A percentile compares a stretch with the other conserved stretches of the same genome.
These are phyloP conservation scores for Cynoglossus semilaevis DNA, from an alignment of 2,113 vertebrate genomes.

Conservation along the genomic window DNA sequence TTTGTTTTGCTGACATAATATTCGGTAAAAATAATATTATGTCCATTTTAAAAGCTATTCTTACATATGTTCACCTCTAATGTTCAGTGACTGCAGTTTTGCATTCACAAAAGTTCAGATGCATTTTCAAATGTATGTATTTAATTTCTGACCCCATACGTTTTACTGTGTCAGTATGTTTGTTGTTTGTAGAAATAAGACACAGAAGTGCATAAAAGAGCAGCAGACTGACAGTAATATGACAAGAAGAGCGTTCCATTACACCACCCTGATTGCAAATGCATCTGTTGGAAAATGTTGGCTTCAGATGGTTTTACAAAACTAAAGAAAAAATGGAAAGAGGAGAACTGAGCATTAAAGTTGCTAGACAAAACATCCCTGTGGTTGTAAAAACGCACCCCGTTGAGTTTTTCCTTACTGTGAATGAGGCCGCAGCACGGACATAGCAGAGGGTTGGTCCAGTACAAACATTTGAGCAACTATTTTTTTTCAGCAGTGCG, in stretches of 20 bases:
- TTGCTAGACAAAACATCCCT: not conserved
- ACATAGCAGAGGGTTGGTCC: not conserved
- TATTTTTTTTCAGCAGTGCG: no score
- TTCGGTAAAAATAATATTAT: no score
- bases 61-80: no score
- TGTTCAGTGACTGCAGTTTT: no score
- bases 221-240: not conserved
- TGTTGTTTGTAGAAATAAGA: not conserved
- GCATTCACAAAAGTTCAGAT: no score
- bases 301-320: not conserved
- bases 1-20: no score
- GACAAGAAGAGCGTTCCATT: not conserved
- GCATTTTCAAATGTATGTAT: no score
- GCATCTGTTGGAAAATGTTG: not conserved
- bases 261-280: not conserved
- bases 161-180: not conserved
- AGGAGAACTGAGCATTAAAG: not conserved
- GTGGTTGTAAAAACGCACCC: not conserved
- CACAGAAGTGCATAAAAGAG: not conserved
- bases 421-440: not conserved
- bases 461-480: no score
- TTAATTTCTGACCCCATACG: no score
- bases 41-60: no score
- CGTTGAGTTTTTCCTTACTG: not conserved
- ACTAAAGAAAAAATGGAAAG: not conserved